phyloP scores from a whole-genome alignment of 2,113 vertebrate genomes.

The Trematocara marginatum region DNA sequence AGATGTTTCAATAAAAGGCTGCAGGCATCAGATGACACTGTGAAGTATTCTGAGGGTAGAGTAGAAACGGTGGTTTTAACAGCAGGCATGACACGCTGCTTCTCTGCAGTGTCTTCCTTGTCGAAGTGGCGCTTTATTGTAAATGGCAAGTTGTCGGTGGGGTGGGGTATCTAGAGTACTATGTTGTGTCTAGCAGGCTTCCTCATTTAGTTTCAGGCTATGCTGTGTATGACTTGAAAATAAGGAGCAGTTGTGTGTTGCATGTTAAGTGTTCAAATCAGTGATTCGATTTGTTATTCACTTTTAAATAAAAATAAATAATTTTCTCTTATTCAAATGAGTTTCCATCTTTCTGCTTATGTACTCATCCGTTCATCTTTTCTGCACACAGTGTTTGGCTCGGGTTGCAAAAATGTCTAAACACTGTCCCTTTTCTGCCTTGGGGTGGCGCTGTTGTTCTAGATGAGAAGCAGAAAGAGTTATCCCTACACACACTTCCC shows the following conservation, averaged over 20 bases:
- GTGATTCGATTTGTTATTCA: not conserved
- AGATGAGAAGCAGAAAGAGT: not conserved
- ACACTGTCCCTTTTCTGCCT: not conserved
- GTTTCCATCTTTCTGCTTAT: not conserved
- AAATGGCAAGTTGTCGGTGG: not conserved
- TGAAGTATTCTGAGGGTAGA: not conserved
- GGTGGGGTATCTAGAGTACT: not conserved
- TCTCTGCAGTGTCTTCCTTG: not conserved
- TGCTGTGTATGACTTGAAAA: not conserved
- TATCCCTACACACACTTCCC: not conserved
- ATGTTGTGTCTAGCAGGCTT: not conserved
- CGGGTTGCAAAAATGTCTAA: not conserved
- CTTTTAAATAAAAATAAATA: not conserved
- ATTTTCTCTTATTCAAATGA: not conserved
- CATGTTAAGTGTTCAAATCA: not conserved
- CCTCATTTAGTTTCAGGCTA: not conserved
- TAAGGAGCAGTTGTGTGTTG: not conserved
- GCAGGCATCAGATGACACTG: not conserved
- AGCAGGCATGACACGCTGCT: not conserved
- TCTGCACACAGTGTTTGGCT: not conserved
- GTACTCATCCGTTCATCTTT: not conserved
- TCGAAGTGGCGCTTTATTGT: not conserved
- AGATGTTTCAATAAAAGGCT: not conserved
- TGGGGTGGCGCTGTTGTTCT: constrained; percentile 12
- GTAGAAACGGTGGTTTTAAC: not conserved